Percentiles rank a stretch among this genome's conserved stretches.
Conservation (phyloP, 2,888 invertebrate species). For the Thysanoteuthis rhombus region DNA sequence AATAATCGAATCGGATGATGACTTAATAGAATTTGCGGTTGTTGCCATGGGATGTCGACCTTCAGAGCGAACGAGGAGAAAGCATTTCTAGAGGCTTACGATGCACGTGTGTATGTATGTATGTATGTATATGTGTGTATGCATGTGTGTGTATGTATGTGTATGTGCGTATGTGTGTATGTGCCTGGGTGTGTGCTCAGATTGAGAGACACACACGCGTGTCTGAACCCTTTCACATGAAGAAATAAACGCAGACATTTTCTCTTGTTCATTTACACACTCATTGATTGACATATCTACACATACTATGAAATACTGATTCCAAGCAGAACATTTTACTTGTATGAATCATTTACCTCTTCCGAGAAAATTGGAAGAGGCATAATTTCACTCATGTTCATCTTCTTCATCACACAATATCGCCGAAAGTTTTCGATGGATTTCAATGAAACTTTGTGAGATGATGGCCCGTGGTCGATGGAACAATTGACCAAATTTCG, state of each 20-base stretch:
- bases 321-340: too few species aligned
- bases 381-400: too few species aligned
- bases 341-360: too few species aligned
- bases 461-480: too few species aligned
- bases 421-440: too few species aligned
- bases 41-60: background rate
- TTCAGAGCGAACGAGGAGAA: background rate
- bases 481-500: too few species aligned
- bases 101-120: background rate
- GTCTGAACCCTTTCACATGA: background rate
- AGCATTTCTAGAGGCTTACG: background rate
- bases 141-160: too few species aligned
- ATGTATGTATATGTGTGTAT: background rate
- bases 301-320: too few species aligned
- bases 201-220: background rate
- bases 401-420: too few species aligned
- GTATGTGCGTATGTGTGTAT: background rate
- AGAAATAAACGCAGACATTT: background rate
- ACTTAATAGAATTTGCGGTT: background rate
- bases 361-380: too few species aligned
- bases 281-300: background rate
- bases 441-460: too few species aligned
- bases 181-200: background rate
- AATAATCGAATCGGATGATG: background rate
- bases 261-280: too few species aligned